Conservation (phyloP, 2,797 vertebrate species). For the Anolis apletophallus region DNA sequence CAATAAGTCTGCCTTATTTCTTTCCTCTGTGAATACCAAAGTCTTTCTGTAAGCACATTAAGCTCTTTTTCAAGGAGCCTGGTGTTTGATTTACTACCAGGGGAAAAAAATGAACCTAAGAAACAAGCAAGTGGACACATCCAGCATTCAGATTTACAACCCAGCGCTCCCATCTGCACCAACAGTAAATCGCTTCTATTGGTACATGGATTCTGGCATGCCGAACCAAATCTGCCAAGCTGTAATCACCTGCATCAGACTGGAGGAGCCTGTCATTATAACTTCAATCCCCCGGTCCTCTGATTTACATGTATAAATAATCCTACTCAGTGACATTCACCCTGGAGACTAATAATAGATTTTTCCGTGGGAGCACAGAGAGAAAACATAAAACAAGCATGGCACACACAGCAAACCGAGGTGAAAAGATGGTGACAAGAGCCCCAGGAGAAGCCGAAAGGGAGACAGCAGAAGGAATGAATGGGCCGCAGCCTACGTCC, state of each 20-base stretch:
- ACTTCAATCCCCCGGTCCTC: slow-evolving; percentile 64
- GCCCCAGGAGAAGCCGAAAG: slow-evolving; percentile 21
- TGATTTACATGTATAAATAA: slow-evolving; percentile 77
- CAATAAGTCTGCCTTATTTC: slow-evolving; percentile 12
- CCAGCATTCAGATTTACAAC: slow-evolving; percentile 3
- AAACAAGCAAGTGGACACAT: neutral
- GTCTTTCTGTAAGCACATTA: neutral
- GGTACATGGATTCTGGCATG: slow-evolving; percentile 27
- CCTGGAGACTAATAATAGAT: slow-evolving; percentile 73
- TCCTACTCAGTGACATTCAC: slow-evolving; percentile 66
- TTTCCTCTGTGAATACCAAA: neutral
- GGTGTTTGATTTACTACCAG: slow-evolving; percentile 1
- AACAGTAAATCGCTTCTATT: slow-evolving; percentile 24
- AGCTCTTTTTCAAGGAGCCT: neutral
- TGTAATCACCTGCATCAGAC: slow-evolving; percentile 35
- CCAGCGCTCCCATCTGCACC: neutral
- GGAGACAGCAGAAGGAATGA: slow-evolving; percentile 12
- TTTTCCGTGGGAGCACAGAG: slow-evolving; percentile 68
- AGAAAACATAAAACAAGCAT: slow-evolving; percentile 70
- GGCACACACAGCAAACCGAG: slow-evolving; percentile 54
- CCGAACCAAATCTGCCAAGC: slow-evolving; percentile 16
- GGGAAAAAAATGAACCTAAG: slow-evolving; percentile 9
- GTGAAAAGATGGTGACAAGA: slow-evolving; percentile 41
- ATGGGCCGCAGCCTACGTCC: neutral
- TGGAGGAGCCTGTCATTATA: slow-evolving; percentile 63